Evolutionary conservation across 1,140 invertebrate species (phyloP), one percentile per base, ranked within the genome.

Genomic region (Dreissena polymorpha): DNA sequence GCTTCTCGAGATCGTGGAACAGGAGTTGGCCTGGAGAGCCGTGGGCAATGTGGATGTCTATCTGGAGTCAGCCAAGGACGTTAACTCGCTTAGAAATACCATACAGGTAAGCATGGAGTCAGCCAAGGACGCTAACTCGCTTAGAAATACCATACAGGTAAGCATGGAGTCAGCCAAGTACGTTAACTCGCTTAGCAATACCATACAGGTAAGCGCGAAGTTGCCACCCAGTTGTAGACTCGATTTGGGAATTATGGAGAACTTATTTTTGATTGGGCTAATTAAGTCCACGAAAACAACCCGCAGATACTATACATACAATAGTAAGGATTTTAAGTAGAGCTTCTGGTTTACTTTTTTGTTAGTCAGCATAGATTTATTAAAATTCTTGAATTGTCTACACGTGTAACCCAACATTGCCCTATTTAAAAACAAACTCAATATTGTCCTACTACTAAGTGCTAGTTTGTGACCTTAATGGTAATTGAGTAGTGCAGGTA

Each of bases 91-190:
- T 16, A 29, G 68, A 60, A 82, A 81, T 21, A 67, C 75, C 49
- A 29, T 85, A 27, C 80, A 82, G 71, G 84, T 85, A 82, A n/a
- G n/a, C n/a, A n/a, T n/a, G n/a, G n/a, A n/a, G n/a, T n/a, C 16
- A 25, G 64, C 73, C 2, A 76, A 71, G 18, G 84, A 85, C 50
- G 10, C 82, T 5, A 72, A 29, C 51, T 65, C 72, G 0, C 78
- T 85, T 16, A 29, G 68, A 60, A 82, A 81, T 21, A 67, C 75
- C 49, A 29, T 85, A 27, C 80, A 82, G 71, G 84, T 85, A 82
- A n/a, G n/a, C n/a, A n/a, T 85, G 3, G 84, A 85, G 23, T 50
- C 16, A 25, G 64, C 73, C 2, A 76, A 71, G 18, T 78, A 85
- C 50, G 10, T 85, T 5, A 72, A 29, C 51, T 65, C 72, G 0